phyloP scores from a whole-genome alignment of 2,113 vertebrate species.

The Neodontobutis hainanensis region DNA sequence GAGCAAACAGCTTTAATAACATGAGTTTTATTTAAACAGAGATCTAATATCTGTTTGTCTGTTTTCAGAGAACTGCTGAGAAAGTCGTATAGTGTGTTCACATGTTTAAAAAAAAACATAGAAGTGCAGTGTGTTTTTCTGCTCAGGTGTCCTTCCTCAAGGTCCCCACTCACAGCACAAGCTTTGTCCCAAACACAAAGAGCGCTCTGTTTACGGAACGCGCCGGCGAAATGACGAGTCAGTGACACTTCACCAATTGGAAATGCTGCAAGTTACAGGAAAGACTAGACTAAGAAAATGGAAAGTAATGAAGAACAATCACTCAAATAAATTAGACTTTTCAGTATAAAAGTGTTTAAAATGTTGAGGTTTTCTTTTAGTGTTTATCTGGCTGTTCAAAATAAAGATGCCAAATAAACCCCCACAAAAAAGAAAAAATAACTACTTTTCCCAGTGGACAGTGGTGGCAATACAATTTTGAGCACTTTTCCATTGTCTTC shows the following conservation, averaged over 20 bases:
- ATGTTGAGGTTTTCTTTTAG: too few relatives aligned
- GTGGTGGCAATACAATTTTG: neutral
- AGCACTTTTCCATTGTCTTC: neutral
- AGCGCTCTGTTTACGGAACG: constrained; percentile 55
- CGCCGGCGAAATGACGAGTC: constrained; percentile 49
- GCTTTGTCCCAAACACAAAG: constrained; percentile 78
- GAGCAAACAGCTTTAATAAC: constrained; percentile 12
- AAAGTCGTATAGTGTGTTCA: neutral
- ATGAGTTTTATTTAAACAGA: neutral
- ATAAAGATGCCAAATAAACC: too few relatives aligned
- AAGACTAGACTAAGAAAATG: neutral
- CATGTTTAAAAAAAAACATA: constrained; percentile 1
- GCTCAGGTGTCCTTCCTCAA: constrained; percentile 68
- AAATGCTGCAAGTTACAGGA: neutral
- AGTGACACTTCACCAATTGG: constrained; percentile 25
- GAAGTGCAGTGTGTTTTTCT: constrained; percentile 26
- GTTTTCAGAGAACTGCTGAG: constrained; percentile 10
- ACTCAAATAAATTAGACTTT: too few relatives aligned
- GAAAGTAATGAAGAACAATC: neutral
- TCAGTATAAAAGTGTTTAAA: too few relatives aligned
- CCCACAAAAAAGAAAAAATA: neutral
- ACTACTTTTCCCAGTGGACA: neutral
- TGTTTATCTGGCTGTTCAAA: too few relatives aligned
- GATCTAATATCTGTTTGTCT: neutral
- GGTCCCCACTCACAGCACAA: constrained; percentile 66